Percentiles rank a stretch among this genome's conserved stretches.
phyloP scores from a whole-genome alignment of 2,797 vertebrate genomes.

The Neoniphon sammara region DNA sequence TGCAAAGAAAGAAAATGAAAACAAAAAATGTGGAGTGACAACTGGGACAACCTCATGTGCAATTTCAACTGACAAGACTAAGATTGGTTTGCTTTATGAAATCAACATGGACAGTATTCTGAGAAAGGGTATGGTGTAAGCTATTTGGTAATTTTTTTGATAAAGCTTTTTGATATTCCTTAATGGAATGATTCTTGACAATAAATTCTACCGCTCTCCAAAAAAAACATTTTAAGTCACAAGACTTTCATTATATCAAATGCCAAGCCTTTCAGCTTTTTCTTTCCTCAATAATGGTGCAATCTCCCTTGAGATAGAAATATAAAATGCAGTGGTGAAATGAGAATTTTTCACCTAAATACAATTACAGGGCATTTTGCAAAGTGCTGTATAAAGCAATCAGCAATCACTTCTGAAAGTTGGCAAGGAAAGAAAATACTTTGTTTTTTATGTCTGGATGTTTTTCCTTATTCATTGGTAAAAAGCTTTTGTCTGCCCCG shows the following conservation, averaged over 20 bases:
- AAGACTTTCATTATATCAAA: constrained; percentile 68
- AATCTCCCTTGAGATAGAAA: constrained; percentile 53
- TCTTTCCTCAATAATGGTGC: constrained; percentile 59
- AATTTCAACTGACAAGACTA: constrained; percentile 43
- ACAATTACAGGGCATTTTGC: constrained; percentile 80
- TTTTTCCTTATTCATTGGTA: constrained; percentile 71
- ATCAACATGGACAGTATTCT: constrained; percentile 31
- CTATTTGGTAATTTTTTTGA: constrained; percentile 26
- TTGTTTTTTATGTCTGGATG: constrained; percentile 61
- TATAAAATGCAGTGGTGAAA: constrained; percentile 71
- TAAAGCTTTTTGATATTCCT: constrained; percentile 74
- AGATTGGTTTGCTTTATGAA: constrained; percentile 43
- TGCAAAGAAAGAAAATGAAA: constrained; percentile 8
- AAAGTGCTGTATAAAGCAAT: constrained; percentile 76
- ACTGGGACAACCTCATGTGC: constrained; percentile 15
- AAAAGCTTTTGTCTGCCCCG: constrained; percentile 71
- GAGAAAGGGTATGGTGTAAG: constrained; percentile 12
- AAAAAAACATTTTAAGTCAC: constrained; percentile 49
- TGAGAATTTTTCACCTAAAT: constrained; percentile 75
- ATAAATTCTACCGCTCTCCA: constrained; percentile 47
- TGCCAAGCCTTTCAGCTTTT: constrained; percentile 53
- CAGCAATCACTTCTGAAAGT: constrained; percentile 69
- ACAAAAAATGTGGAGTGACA: constrained; percentile 14
- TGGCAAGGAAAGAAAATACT: constrained; percentile 61
- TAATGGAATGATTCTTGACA: constrained; percentile 63